Conservation (phyloP, 2,888 invertebrate genomes). For the Harpalus rubripes region DNA sequence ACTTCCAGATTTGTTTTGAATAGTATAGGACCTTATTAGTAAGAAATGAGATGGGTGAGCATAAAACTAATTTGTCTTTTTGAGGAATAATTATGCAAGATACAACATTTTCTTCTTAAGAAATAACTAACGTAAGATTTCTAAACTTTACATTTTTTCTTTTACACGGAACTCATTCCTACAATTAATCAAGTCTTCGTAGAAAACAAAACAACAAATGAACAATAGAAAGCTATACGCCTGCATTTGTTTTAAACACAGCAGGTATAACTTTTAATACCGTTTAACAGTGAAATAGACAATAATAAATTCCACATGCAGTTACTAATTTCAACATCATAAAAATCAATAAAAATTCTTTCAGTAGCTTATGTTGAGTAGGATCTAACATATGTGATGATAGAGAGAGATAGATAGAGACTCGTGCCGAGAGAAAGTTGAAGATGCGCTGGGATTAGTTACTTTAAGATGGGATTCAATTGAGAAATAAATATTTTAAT, state of each 20-base stretch:
- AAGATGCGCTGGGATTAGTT: background rate
- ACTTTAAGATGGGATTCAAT: background rate
- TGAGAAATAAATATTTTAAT: conserved; percentile 4
- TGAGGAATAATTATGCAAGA: background rate
- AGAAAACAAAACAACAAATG: conserved; percentile 33
- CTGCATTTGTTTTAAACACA: background rate
- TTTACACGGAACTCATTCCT: conserved; percentile 16
- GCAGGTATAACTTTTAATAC: background rate
- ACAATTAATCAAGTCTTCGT: conserved; percentile 32
- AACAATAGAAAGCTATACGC: conserved; percentile 26
- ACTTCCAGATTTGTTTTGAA: no score
- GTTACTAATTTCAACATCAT: background rate
- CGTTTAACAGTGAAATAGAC: background rate
- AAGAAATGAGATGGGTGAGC: background rate
- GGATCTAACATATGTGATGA: background rate
- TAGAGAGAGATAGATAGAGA: background rate
- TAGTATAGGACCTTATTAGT: no score
- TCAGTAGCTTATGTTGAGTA: background rate
- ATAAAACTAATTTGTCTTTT: background rate
- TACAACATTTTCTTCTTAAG: background rate
- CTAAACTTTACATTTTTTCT: background rate
- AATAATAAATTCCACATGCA: background rate
- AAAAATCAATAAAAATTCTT: conserved; percentile 4
- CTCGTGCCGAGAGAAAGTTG: conserved; percentile 1
- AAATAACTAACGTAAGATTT: background rate